Evolutionary conservation across 2,888 invertebrate species (phyloP).

Genomic region (Nasonia oneida): DNA sequence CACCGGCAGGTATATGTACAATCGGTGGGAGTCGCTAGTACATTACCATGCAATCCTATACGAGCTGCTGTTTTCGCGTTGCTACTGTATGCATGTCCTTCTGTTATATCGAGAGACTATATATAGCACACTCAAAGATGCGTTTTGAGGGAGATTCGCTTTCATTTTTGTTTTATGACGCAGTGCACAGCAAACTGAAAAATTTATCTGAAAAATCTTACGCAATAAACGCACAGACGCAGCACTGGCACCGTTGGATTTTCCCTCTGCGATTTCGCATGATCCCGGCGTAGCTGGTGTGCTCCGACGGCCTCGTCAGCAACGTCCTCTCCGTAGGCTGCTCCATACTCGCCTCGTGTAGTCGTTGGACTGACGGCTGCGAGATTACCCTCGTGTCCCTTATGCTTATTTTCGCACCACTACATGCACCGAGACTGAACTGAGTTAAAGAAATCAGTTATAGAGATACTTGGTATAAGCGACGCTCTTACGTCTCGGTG

Average conservation of each 20-base stretch:
- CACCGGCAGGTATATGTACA: neutral
- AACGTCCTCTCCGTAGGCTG: constrained; percentile 80
- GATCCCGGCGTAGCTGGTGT: constrained; percentile 80
- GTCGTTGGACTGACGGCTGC: neutral
- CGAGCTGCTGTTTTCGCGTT: neutral
- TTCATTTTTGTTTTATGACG: too few species aligned
- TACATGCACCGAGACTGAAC: neutral
- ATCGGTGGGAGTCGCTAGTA: constrained; percentile 10
- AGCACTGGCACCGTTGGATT: constrained; percentile 85
- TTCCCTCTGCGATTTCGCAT: constrained; percentile 78
- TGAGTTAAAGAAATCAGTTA: too few species aligned
- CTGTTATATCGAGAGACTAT: too few species aligned
- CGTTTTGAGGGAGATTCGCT: neutral
- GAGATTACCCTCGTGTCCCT: neutral
- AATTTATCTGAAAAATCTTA: constrained; percentile 79
- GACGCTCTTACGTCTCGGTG: neutral
- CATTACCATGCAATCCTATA: neutral
- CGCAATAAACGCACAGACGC: constrained; percentile 85
- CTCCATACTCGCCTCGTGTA: constrained; percentile 12
- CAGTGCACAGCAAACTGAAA: too few species aligned
- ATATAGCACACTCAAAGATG: neutral
- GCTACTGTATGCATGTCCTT: too few species aligned
- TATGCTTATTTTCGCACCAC: constrained; percentile 16
- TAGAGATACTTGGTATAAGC: neutral
- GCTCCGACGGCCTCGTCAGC: constrained; percentile 76